These are phyloP conservation scores for Jaculus jaculus DNA, from an alignment of 2,113 vertebrate species.

Conservation along the genomic window DNA sequence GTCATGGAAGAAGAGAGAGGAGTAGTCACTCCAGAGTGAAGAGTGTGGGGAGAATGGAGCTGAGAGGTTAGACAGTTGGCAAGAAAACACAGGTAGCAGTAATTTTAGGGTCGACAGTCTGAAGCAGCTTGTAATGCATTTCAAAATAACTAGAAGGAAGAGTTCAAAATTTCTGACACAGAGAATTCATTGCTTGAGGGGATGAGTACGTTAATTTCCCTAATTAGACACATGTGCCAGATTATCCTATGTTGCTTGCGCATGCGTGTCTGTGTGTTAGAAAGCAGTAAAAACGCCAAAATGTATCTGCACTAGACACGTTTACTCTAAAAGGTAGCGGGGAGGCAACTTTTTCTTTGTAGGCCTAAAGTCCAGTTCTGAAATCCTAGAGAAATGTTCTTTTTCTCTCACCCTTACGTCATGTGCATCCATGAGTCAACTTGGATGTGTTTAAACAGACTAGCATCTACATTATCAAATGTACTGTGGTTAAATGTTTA, in stretches of 20 bases:
- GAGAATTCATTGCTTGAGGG: background rate
- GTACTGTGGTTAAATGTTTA: slow-evolving; percentile 4
- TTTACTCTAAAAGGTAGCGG: background rate
- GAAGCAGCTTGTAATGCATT: background rate
- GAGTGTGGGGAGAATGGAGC: background rate
- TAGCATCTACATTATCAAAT: background rate
- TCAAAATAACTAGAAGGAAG: background rate
- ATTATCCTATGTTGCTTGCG: background rate
- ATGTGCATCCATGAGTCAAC: background rate
- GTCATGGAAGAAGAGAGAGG: background rate
- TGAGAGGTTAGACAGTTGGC: background rate
- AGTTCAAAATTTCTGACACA: background rate
- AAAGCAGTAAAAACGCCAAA: background rate
- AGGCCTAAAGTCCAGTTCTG: background rate
- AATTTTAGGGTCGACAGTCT: background rate
- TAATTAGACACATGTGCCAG: background rate
- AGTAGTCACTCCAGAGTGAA: background rate
- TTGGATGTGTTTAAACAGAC: background rate
- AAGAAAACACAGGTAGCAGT: background rate
- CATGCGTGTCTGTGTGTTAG: background rate
- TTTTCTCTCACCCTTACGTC: background rate
- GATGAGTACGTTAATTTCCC: background rate
- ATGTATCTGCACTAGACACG: background rate
- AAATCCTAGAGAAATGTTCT: slow-evolving; percentile 27
- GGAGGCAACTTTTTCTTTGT: background rate